phyloP scores from a whole-genome alignment of 2,113 vertebrate genomes.

The Sterna hirundo region DNA sequence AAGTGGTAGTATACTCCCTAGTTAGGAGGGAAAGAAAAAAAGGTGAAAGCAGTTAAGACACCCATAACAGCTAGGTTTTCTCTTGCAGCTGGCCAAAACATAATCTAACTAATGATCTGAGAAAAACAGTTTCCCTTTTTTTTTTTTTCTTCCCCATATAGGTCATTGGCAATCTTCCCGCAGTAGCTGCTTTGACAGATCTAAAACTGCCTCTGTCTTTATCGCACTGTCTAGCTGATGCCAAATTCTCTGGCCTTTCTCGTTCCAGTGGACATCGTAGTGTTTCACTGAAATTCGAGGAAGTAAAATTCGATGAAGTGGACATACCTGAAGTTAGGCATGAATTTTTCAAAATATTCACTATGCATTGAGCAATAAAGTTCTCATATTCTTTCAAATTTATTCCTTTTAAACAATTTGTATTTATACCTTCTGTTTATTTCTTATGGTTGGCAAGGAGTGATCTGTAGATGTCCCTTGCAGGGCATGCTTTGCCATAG shows the following conservation, averaged over 20 bases:
- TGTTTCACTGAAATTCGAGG: neutral
- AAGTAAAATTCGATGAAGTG: neutral
- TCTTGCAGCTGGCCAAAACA: conserved; percentile 37
- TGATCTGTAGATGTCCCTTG: neutral
- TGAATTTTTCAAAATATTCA: neutral
- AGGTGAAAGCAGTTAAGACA: neutral
- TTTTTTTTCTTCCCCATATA: neutral
- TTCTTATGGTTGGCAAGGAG: neutral
- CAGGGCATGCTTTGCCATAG: neutral
- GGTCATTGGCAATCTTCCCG: conserved; percentile 25
- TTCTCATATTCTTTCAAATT: neutral
- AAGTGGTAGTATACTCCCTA: neutral
- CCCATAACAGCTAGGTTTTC: neutral
- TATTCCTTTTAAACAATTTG: neutral
- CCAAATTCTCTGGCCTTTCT: conserved; percentile 13
- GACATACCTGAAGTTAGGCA: neutral
- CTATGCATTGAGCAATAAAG: neutral
- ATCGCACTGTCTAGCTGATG: neutral
- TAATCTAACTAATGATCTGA: conserved; percentile 33
- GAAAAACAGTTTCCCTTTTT: conserved; percentile 4
- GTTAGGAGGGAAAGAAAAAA: neutral
- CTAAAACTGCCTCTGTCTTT: conserved; percentile 32
- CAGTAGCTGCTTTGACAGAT: conserved; percentile 23
- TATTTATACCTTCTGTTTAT: neutral
- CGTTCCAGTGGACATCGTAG: conserved; percentile 26